Conservation (phyloP, 2,797 vertebrate species). For the Labroides dimidiatus region DNA sequence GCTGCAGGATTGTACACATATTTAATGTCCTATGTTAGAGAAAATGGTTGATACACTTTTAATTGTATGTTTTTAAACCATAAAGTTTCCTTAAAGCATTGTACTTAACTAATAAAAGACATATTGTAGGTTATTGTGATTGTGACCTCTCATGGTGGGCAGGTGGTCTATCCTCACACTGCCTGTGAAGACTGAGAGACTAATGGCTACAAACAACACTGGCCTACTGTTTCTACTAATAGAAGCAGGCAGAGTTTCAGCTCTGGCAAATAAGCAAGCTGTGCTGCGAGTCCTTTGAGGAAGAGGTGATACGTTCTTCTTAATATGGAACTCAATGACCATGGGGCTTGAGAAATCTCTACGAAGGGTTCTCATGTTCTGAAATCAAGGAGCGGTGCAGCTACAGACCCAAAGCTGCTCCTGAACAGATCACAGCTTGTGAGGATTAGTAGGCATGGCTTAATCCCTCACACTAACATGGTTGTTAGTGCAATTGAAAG, state of each 20-base stretch:
- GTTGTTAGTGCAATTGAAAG: conserved; percentile 64
- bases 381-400: conserved; percentile 53
- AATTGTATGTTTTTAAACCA: conserved; percentile 6
- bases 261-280: conserved; percentile 59
- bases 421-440: conserved; percentile 77
- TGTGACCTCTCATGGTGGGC: conserved; percentile 48
- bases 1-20: background rate
- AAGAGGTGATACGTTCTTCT: conserved; percentile 58
- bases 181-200: conserved; percentile 43
- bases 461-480: conserved; percentile 78
- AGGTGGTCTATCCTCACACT: conserved; percentile 36
- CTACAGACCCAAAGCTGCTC: conserved; percentile 58
- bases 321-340: conserved; percentile 68
- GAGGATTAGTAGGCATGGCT: conserved; percentile 81
- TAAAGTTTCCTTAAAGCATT: conserved; percentile 27
- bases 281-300: conserved; percentile 59
- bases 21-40: background rate
- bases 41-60: conserved; percentile 20
- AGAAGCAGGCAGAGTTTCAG: conserved; percentile 73
- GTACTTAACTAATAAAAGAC: conserved; percentile 25
- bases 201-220: conserved; percentile 63
- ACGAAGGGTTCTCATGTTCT: conserved; percentile 43
- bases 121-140: conserved; percentile 11
- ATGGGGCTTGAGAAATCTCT: conserved; percentile 55
- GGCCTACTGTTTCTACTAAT: conserved; percentile 73